These are phyloP conservation scores for Latheticus oryzae DNA, from an alignment of 2,888 invertebrate genomes.

Conservation along the genomic window DNA sequence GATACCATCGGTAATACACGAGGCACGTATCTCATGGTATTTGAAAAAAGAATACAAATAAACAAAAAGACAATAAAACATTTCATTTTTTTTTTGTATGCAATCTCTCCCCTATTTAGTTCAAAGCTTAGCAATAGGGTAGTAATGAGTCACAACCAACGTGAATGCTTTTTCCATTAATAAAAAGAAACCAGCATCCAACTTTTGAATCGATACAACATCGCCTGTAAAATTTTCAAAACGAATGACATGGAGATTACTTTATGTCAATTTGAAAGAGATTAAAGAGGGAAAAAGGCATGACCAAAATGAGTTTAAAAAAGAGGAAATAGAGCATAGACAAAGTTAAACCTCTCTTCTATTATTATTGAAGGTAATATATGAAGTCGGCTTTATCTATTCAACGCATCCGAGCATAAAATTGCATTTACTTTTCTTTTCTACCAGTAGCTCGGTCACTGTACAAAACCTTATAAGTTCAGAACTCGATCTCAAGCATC, in stretches of 20 bases:
- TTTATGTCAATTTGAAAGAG: slow-evolving; percentile 7
- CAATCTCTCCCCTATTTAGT: too few relatives aligned
- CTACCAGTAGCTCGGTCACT: slow-evolving; percentile 32
- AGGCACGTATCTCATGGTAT: slow-evolving; percentile 1
- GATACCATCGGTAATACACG: slow-evolving; percentile 4
- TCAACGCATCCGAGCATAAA: slow-evolving; percentile 46
- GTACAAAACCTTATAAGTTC: slow-evolving; percentile 32
- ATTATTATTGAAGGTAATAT: slow-evolving; percentile 33
- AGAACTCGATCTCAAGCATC: slow-evolving; percentile 27
- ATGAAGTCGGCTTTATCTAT: slow-evolving; percentile 34
- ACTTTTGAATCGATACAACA: slow-evolving; percentile 13
- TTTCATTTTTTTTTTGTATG: too few relatives aligned
- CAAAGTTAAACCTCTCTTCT: slow-evolving; percentile 20
- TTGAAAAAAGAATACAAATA: too few relatives aligned
- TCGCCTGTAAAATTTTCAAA: slow-evolving; percentile 8
- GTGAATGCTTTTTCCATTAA: too few relatives aligned
- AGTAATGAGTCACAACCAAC: too few relatives aligned
- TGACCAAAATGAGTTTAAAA: slow-evolving; percentile 12
- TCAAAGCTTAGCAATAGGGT: too few relatives aligned
- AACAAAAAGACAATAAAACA: too few relatives aligned
- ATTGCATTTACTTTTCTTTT: slow-evolving; percentile 49
- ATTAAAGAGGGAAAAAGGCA: slow-evolving; percentile 12
- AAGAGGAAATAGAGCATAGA: slow-evolving; percentile 34
- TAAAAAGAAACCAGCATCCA: too few relatives aligned
- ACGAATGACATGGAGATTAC: background rate